A percentile compares a stretch with the other conserved stretches of the same genome.
Conservation (phyloP, 2,888 invertebrate genomes). For the Silvanus unidentatus region DNA sequence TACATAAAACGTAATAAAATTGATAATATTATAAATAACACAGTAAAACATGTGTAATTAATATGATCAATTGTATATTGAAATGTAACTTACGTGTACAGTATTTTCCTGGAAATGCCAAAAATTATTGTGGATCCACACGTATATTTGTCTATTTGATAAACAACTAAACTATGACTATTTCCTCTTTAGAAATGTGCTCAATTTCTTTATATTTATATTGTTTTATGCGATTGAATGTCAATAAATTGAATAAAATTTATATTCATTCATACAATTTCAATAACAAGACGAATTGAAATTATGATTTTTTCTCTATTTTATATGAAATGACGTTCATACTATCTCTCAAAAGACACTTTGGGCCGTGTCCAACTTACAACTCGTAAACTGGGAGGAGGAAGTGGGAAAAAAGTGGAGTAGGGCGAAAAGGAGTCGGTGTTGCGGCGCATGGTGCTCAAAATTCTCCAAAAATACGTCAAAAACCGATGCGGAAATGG, state of each 20-base stretch:
- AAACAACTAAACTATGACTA: not conserved
- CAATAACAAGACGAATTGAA: not conserved
- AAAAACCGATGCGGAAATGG: not conserved
- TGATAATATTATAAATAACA: too few relatives aligned
- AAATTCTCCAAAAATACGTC: not conserved
- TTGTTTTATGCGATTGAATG: too few relatives aligned
- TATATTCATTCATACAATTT: not conserved
- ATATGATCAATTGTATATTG: too few relatives aligned
- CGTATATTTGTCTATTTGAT: slow-evolving; percentile 3
- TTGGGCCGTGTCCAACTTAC: slow-evolving; percentile 10
- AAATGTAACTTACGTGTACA: slow-evolving; percentile 26
- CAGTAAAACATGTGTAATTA: too few relatives aligned
- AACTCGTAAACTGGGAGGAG: slow-evolving; percentile 4
- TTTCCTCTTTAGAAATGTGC: too few relatives aligned
- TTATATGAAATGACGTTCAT: slow-evolving; percentile 7
- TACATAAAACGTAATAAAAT: too few relatives aligned
- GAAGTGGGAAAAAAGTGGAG: slow-evolving; percentile 3
- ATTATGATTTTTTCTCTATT: too few relatives aligned
- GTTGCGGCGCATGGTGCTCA: not conserved
- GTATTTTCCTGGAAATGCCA: slow-evolving; percentile 26
- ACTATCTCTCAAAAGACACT: slow-evolving; percentile 5
- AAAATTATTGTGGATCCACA: slow-evolving; percentile 16
- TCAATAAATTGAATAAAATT: not conserved
- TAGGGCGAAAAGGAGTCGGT: not conserved
- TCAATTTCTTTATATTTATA: too few relatives aligned